Evolutionary conservation across 2,888 invertebrate genomes (phyloP), one percentile per base, ranked within the genome.

Genomic region (Polyommatus icarus): DNA sequence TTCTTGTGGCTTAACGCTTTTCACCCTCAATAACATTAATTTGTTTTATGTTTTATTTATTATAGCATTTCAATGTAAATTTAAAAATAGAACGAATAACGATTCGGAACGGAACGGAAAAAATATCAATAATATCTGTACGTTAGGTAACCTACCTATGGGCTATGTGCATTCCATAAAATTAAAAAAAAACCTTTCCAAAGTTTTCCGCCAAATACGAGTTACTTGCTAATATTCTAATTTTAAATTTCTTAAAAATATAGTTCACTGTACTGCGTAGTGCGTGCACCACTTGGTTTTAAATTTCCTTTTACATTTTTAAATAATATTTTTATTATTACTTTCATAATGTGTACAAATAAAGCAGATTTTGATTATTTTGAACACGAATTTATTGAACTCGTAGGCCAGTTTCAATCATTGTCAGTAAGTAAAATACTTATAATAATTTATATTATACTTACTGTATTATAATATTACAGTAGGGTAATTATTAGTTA

Each of bases 321-420:
- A n/a, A n/a, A n/a, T n/a, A n/a, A n/a, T n/a, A n/a, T 18, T 54
- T 54, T 54, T 54, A 18, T 54, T 54, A 54, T 1, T 24, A 24
- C 24, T 20, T 61, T 61, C 5, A 80, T 6, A 78, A 86, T 86
- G 85, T 82, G 80, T 61, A 78, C 82, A 15, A 80, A 79, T 76
- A 78, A 81, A 78, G 85, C 87, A 4, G 90, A 91, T 80, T 91
- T 94, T 81, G 91, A 92, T 80, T 81, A 81, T 15, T 88, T 93
- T 81, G 92, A 93, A 82, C 87, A 90, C 79, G 89, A 91, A 80
- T 88, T 92, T 83, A 82, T 89, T 59, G 90, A 92, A 78, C 84
- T 92, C 54, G 83, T 92, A 78, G 88, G 88, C 40, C 91, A 92
- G 83, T 88, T 90, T 83, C 87, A 90, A 73, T 85, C 87, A 76